Conservation (phyloP, 2,888 invertebrate genomes). For the Orthosia gracilis region DNA sequence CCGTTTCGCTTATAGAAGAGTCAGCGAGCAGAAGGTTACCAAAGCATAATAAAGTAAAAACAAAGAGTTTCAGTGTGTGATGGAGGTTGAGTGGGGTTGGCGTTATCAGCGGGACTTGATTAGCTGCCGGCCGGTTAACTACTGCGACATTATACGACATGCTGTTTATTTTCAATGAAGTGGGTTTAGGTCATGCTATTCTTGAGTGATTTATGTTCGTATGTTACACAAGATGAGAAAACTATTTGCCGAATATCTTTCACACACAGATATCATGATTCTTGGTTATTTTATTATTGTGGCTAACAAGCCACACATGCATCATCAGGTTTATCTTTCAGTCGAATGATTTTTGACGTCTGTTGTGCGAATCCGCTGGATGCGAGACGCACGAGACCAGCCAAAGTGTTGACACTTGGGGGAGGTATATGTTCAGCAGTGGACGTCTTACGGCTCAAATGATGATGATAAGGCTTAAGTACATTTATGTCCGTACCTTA, state of each 20-base stretch:
- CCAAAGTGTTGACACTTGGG: too few relatives aligned
- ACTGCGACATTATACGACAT: conserved; percentile 25
- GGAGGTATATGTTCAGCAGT: too few relatives aligned
- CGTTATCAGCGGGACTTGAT: conserved; percentile 62
- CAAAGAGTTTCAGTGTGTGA: conserved; percentile 44
- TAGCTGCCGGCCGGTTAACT: conserved; percentile 34
- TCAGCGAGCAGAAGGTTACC: not conserved
- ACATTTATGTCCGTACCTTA: too few relatives aligned
- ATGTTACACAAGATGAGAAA: not conserved
- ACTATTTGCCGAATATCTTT: not conserved
- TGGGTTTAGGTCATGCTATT: not conserved
- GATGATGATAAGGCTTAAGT: too few relatives aligned
- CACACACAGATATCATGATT: not conserved
- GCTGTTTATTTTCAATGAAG: conserved; percentile 21
- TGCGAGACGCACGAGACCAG: too few relatives aligned
- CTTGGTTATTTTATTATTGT: too few relatives aligned
- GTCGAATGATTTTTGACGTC: too few relatives aligned
- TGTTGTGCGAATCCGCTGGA: too few relatives aligned
- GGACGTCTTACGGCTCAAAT: too few relatives aligned
- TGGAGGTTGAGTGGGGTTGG: conserved; percentile 60
- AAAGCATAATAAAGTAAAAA: conserved; percentile 48
- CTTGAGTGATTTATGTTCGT: conserved; percentile 3
- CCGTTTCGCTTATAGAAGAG: conserved; percentile 4
- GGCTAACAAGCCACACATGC: too few relatives aligned
- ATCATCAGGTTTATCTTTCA: too few relatives aligned